Conservation (phyloP, 2,888 invertebrate genomes). For the Gandaritis pyraliata region DNA sequence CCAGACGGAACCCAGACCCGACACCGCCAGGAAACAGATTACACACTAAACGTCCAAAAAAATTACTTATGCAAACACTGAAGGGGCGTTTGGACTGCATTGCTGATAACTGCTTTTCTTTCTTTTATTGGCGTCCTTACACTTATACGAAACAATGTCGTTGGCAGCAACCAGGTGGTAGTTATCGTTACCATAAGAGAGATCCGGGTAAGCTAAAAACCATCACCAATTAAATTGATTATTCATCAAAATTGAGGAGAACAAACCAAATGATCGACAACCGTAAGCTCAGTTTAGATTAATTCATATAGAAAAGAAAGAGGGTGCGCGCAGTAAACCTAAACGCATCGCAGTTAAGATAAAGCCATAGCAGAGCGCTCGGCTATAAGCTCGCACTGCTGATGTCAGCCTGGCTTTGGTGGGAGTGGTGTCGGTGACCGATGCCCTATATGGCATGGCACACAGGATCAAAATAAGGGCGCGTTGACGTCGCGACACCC, state of each 20-base stretch:
- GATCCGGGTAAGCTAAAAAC: no score
- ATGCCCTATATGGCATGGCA: constrained; percentile 51
- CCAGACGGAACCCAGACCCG: constrained; percentile 28
- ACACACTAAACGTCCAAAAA: constrained; percentile 25
- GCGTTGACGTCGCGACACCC: constrained; percentile 45
- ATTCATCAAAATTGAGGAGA: no score
- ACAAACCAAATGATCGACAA: not conserved
- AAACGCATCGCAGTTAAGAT: constrained; percentile 14
- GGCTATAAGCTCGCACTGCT: constrained; percentile 10
- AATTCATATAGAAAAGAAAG: not conserved
- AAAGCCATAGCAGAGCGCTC: constrained; percentile 11
- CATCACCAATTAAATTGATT: no score
- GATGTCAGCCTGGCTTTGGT: constrained; percentile 24
- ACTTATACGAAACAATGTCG: not conserved
- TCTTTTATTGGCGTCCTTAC: constrained; percentile 2
- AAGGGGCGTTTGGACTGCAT: constrained; percentile 28
- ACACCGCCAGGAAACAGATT: constrained; percentile 32
- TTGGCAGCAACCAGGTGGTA: not conserved
- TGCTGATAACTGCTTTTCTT: constrained; percentile 20
- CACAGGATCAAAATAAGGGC: constrained; percentile 40
- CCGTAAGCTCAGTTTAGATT: not conserved
- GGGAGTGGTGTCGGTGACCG: constrained; percentile 57
- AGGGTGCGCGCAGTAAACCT: not conserved
- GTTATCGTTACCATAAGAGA: no score
- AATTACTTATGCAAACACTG: constrained; percentile 27